Percentiles rank a stretch among this genome's conserved stretches.
phyloP scores from a whole-genome alignment of 2,888 invertebrate genomes.

The Pocota personata region DNA sequence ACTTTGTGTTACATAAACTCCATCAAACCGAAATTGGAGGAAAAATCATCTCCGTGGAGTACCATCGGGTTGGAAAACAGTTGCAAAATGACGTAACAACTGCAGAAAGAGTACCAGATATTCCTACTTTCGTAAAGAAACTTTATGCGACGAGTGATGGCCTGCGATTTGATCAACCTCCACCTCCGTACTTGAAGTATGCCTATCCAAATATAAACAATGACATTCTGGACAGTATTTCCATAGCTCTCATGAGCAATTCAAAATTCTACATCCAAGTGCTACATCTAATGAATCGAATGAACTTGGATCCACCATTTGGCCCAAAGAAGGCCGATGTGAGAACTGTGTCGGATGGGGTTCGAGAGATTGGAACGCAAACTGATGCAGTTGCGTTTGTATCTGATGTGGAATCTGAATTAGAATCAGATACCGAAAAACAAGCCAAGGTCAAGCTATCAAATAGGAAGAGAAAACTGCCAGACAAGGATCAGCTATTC shows the following conservation, averaged over 20 bases:
- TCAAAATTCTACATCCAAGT: conserved; percentile 93
- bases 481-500: conserved; percentile 18
- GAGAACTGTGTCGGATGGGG: conserved; percentile 27
- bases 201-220: conserved; percentile 91
- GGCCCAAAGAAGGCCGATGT: conserved; percentile 78
- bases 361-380: conserved; percentile 76
- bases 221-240: conserved; percentile 90
- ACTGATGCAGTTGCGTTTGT: conserved; percentile 76
- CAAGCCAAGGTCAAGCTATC: not conserved
- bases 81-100: not conserved
- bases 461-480: conserved; percentile 44
- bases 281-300: conserved; percentile 96
- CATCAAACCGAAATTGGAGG: conserved; percentile 49
- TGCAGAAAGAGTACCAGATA: conserved; percentile 78
- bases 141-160: conserved; percentile 85
- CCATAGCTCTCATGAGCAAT: conserved; percentile 88
- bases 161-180: conserved; percentile 89
- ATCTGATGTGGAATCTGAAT: conserved; percentile 78
- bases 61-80: conserved; percentile 1
- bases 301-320: conserved; percentile 95
- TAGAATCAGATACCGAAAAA: conserved; percentile 78
- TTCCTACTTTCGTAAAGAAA: conserved; percentile 84
- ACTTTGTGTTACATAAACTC: conserved; percentile 41
- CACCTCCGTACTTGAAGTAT: conserved; percentile 90
- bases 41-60: conserved; percentile 45